Conservation (phyloP, 2,888 invertebrate genomes). For the Pasiphila rectangulata region DNA sequence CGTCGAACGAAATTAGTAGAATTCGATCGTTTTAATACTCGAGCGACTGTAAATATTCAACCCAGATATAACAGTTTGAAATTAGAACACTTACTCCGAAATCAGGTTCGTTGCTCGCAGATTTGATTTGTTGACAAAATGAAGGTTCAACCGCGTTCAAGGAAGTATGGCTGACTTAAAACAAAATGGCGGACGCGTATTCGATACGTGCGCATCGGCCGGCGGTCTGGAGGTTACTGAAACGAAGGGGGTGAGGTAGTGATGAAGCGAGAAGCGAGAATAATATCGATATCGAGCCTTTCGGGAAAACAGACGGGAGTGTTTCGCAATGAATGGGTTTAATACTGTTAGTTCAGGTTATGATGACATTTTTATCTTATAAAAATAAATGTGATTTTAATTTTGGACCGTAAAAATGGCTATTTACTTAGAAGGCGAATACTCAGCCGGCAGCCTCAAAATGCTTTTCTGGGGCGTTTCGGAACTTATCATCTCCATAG, state of each 20-base stretch:
- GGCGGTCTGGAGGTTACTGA: slow-evolving; percentile 59
- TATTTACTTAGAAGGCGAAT: no score
- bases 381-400: no score
- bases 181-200: slow-evolving; percentile 45
- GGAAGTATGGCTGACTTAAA: slow-evolving; percentile 59
- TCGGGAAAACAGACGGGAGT: slow-evolving; percentile 17
- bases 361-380: neutral
- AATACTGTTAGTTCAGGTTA: neutral
- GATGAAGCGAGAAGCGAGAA: slow-evolving; percentile 24
- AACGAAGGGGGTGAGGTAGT: slow-evolving; percentile 15
- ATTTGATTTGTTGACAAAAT: slow-evolving; percentile 24
- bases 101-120: neutral
- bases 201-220: slow-evolving; percentile 52
- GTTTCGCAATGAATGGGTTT: slow-evolving; percentile 1
- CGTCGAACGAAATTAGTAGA: no score
- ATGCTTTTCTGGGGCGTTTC: no score
- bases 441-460: no score
- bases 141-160: slow-evolving; percentile 31
- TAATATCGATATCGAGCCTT: slow-evolving; percentile 34
- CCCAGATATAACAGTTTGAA: neutral
- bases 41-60: no score
- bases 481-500: no score
- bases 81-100: slow-evolving; percentile 25
- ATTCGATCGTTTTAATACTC: no score
- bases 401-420: no score